Base-by-base conservation (phyloP, 2,888 invertebrate genomes). In the Dolomedes plantarius region DNA sequence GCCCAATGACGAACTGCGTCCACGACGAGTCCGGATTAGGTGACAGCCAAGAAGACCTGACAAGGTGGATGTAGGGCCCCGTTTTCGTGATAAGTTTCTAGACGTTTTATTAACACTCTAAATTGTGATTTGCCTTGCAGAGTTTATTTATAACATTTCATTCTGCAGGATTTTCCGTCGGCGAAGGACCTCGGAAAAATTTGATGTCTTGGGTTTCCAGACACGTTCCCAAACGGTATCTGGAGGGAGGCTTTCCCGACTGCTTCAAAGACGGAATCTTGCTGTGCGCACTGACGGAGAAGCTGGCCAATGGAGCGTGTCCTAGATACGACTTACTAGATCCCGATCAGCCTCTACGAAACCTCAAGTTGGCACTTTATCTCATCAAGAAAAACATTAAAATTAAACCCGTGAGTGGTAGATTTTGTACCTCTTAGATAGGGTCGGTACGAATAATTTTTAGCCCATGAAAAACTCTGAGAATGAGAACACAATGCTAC, bases 211-310 rank as follows among this genome's bases (percentile, higher is more conserved):
- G 82, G 82, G 46, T 76, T 9, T 31, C 36, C 11, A 36, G 39
- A 27, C 67, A 36, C 32, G 39, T 78, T 6, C 69, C 71, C 11
- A 46, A 28, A 19, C 23, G 19, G 16, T 36, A 65, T 11, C 11
- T 68, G 32, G 41, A 71, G 1, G 76, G 32, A 11, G 50, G 56
- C 6, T 76, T 85, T 19, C 71, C 78, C 3, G 11, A 29, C 3
- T 78, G 73, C 28, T 91, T 91, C 91, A 89, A 89, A 9, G 91
- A 91, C 86, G 91, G 91, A 0, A 90, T 91, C 5, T 89, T 89
- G 0, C 89, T 91, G 3, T 91, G 91, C 83, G 91, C 91, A 19
- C 89, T 91, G 3, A 80, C 91, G 32, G 91, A 91, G 79, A 89
- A 90, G 0, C 78, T 91, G 32, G 89, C 89, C 46, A 90, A 91